phyloP scores from a whole-genome alignment of 2,888 invertebrate genomes.

The Campoplex nolae region DNA sequence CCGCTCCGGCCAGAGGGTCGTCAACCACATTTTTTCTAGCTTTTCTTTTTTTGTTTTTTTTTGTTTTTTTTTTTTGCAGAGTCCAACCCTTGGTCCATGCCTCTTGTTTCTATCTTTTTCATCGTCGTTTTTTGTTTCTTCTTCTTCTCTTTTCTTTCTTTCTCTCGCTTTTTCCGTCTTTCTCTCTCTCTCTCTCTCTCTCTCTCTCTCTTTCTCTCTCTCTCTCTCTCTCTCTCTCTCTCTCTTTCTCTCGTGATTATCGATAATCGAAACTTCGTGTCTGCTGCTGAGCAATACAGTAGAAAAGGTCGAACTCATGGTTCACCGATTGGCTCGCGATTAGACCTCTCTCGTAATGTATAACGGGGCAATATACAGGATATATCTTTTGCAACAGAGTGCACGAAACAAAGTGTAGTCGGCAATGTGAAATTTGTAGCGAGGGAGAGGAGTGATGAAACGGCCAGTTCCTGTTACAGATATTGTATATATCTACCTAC shows the following conservation, averaged over 20 bases:
- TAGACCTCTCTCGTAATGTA: slow-evolving; percentile 58
- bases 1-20: slow-evolving; percentile 45
- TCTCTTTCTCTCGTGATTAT: slow-evolving; percentile 60
- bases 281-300: slow-evolving; percentile 56
- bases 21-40: slow-evolving; percentile 52
- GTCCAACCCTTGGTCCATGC: background rate
- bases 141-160: slow-evolving; percentile 2
- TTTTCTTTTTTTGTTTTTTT: slow-evolving; percentile 2
- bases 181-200: background rate
- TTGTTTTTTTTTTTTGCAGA: slow-evolving; percentile 17
- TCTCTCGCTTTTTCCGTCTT: background rate
- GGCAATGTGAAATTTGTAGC: slow-evolving; percentile 51
- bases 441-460: slow-evolving; percentile 47
- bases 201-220: slow-evolving; percentile 22
- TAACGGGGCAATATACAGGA: slow-evolving; percentile 28
- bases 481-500: slow-evolving; percentile 26
- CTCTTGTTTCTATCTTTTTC: slow-evolving; percentile 22
- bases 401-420: slow-evolving; percentile 58
- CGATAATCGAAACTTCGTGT: slow-evolving; percentile 69
- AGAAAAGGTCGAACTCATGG: slow-evolving; percentile 55
- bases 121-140: background rate
- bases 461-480: slow-evolving; percentile 34
- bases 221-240: slow-evolving; percentile 23
- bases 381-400: slow-evolving; percentile 52
- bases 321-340: slow-evolving; percentile 66